Evolutionary conservation across 2,113 vertebrate species (phyloP).

Genomic region (Indicator indicator): DNA sequence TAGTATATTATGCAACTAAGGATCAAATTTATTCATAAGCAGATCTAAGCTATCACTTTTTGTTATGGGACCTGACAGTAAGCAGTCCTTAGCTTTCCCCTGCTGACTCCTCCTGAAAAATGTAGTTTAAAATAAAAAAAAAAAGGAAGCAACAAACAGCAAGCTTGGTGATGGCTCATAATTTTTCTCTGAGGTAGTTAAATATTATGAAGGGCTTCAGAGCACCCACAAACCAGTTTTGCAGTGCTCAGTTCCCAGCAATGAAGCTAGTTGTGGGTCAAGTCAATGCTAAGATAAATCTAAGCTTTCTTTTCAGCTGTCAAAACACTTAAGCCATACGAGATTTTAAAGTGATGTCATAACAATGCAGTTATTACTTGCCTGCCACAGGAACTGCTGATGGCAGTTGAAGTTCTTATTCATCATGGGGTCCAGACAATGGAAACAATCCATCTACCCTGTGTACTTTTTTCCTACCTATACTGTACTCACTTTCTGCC

Average conservation of each 20-base stretch:
- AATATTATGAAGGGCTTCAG: constrained; percentile 18
- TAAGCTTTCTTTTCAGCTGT: constrained; percentile 51
- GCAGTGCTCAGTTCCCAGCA: background rate
- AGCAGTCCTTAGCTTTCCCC: background rate
- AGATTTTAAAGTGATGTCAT: constrained; percentile 46
- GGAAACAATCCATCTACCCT: constrained; percentile 49
- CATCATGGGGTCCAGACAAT: constrained; percentile 40
- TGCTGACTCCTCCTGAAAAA: background rate
- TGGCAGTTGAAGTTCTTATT: constrained; percentile 53
- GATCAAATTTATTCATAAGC: background rate
- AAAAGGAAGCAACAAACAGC: background rate
- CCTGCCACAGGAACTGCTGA: constrained; percentile 40
- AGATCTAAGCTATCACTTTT: background rate
- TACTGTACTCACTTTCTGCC: background rate
- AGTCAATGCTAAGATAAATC: constrained; percentile 19
- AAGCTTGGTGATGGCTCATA: background rate
- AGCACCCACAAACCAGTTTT: constrained; percentile 29
- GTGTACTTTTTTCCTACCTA: background rate
- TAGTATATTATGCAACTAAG: background rate
- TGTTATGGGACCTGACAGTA: background rate
- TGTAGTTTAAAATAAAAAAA: background rate
- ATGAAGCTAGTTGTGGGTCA: constrained; percentile 28
- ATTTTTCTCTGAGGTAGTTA: background rate
- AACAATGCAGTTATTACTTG: constrained; percentile 39
- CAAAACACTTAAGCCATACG: constrained; percentile 44